These are phyloP conservation scores for Halichondria panicea DNA, from an alignment of 37 sponge, comb jelly and placozoan genomes.

Conservation along the genomic window DNA sequence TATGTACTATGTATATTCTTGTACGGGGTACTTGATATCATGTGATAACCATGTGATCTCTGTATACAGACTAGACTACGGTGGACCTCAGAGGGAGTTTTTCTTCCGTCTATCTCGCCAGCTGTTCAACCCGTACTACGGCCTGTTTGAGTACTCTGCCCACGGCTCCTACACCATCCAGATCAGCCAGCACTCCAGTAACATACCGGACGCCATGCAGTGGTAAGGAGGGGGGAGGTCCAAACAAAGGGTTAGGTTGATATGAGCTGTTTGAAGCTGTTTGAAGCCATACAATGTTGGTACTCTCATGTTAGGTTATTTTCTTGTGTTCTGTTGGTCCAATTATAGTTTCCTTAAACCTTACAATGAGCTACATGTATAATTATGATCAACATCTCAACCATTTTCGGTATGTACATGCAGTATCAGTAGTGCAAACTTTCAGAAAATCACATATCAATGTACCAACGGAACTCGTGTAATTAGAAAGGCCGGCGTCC, in stretches of 20 bases:
- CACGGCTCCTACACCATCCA: slow-evolving; percentile 85
- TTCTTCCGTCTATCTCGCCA: slow-evolving; percentile 86
- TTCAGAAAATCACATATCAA: no score
- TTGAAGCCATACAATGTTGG: neutral
- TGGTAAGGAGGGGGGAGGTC: slow-evolving; percentile 34
- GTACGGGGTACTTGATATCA: neutral
- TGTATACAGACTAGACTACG: slow-evolving; percentile 84
- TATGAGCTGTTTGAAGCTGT: no score
- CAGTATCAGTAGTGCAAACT: no score
- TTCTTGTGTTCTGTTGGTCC: neutral
- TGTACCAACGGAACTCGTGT: no score
- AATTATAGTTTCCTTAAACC: neutral
- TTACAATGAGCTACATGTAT: neutral
- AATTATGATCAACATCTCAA: no score
- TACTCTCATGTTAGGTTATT: neutral
- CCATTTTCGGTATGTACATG: no score
- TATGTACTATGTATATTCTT: slow-evolving; percentile 1
- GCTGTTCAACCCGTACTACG: slow-evolving; percentile 90
- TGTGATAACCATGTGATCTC: no score
- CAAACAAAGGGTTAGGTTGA: neutral
- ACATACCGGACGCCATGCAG: slow-evolving; percentile 41
- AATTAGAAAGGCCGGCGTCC: no score
- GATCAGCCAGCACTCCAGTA: slow-evolving; percentile 50
- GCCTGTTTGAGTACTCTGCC: slow-evolving; percentile 89
- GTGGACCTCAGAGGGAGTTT: slow-evolving; percentile 87